These are phyloP conservation scores for Aplidium turbinatum DNA, from an alignment of 23 tunicate genomes.

Conservation along the genomic window DNA sequence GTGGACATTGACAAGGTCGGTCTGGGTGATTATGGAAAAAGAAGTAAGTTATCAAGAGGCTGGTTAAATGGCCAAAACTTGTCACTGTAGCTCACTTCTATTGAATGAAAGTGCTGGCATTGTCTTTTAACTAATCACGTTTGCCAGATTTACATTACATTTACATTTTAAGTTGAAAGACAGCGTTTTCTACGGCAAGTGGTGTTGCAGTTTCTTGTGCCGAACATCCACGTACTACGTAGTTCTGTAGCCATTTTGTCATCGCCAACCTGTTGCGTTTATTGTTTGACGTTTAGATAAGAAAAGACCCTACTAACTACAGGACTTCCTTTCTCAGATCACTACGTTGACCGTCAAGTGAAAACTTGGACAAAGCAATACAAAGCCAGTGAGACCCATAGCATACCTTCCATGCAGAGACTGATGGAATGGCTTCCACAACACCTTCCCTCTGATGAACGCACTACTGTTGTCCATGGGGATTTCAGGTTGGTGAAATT, in stretches of 20 bases:
- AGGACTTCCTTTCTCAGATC: slow-evolving; percentile 43
- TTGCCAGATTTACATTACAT: too few relatives aligned
- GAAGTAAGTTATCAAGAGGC: slow-evolving; percentile 32
- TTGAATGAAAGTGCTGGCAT: too few relatives aligned
- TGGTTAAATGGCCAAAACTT: not conserved
- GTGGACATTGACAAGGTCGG: slow-evolving; percentile 59
- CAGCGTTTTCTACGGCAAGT: too few relatives aligned
- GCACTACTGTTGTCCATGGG: slow-evolving; percentile 86
- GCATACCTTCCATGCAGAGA: slow-evolving; percentile 77
- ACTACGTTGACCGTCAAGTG: slow-evolving; percentile 84
- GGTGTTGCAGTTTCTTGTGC: too few relatives aligned
- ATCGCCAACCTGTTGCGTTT: too few relatives aligned
- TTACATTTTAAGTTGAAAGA: too few relatives aligned
- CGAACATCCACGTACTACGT: too few relatives aligned
- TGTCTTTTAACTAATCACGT: too few relatives aligned
- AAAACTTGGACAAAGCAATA: slow-evolving; percentile 92
- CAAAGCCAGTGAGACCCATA: slow-evolving; percentile 76
- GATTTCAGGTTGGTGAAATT: slow-evolving; percentile 57
- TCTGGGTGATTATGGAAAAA: slow-evolving; percentile 69
- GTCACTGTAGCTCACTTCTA: not conserved
- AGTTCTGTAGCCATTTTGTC: too few relatives aligned
- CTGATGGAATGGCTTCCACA: slow-evolving; percentile 89
- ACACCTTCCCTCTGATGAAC: slow-evolving; percentile 70
- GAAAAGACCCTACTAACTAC: too few relatives aligned
- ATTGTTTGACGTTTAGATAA: too few relatives aligned